These are phyloP conservation scores for Sebastes itinus DNA, from an alignment of 2,797 vertebrate species.

Conservation along the genomic window DNA sequence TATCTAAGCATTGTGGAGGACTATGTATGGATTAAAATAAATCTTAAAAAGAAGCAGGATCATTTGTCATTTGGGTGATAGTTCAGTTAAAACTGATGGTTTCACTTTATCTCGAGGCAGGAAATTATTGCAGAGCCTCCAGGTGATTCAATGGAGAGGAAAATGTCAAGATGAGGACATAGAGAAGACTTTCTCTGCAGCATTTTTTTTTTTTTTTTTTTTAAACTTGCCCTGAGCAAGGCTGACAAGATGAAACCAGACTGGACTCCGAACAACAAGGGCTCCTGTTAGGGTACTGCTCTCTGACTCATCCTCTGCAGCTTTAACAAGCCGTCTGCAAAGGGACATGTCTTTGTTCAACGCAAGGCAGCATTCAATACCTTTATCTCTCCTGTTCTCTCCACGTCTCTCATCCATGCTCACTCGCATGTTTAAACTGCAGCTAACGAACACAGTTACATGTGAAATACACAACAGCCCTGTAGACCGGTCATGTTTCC, in stretches of 20 bases:
- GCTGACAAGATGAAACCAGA: slow-evolving; percentile 80
- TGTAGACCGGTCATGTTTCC: not conserved
- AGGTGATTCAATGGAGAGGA: slow-evolving; percentile 61
- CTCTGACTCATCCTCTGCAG: slow-evolving; percentile 76
- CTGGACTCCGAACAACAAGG: slow-evolving; percentile 70
- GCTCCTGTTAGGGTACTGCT: slow-evolving; percentile 67
- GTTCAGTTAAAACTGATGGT: slow-evolving; percentile 15
- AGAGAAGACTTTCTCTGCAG: slow-evolving; percentile 49
- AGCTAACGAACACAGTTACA: not conserved
- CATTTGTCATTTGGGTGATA: slow-evolving; percentile 3
- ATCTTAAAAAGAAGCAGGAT: not conserved
- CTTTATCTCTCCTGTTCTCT: slow-evolving; percentile 14
- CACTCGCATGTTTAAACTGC: slow-evolving; percentile 8
- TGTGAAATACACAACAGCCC: not conserved
- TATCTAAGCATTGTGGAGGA: not conserved
- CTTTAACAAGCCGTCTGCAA: slow-evolving; percentile 69
- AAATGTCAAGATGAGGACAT: slow-evolving; percentile 59
- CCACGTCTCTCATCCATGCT: not conserved
- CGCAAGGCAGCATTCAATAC: slow-evolving; percentile 30
- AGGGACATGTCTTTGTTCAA: slow-evolving; percentile 49
- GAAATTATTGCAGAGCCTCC: slow-evolving; percentile 23
- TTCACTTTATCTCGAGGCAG: slow-evolving; percentile 11
- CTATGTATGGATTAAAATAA: not conserved
- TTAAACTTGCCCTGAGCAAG: slow-evolving; percentile 52
- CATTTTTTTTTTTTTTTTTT: slow-evolving; percentile 4